These are phyloP conservation scores for Diadegma fenestrale DNA, from an alignment of 2,888 invertebrate species.

Conservation along the genomic window DNA sequence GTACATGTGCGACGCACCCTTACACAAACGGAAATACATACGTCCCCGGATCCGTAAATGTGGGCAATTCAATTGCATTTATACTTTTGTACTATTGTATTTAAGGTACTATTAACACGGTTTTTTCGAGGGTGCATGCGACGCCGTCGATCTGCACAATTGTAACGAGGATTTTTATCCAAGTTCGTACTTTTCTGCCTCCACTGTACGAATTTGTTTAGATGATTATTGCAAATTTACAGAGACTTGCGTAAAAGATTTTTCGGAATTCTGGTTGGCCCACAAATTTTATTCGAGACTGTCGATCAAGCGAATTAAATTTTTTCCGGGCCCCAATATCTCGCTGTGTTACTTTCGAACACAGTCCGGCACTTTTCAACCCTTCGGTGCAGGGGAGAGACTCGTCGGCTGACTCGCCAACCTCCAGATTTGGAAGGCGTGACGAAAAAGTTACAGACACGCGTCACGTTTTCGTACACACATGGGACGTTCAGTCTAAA, in stretches of 20 bases:
- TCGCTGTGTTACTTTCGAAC: neutral
- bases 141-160: conserved; percentile 20
- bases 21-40: conserved; percentile 12
- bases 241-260: neutral
- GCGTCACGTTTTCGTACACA: conserved; percentile 47
- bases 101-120: conserved; percentile 50
- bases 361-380: conserved; percentile 27
- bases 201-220: neutral
- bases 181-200: neutral
- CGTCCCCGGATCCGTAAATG: conserved; percentile 49
- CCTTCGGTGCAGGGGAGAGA: conserved; percentile 47
- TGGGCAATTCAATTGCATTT: conserved; percentile 77
- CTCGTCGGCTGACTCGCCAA: conserved; percentile 30
- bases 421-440: conserved; percentile 58
- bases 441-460: conserved; percentile 62
- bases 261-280: neutral
- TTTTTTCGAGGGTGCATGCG: conserved; percentile 31
- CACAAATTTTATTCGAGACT: neutral
- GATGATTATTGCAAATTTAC: neutral
- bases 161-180: conserved; percentile 18
- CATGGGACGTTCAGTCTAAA: neutral
- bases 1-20: conserved; percentile 35
- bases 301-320: conserved; percentile 20
- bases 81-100: conserved; percentile 72
- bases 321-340: conserved; percentile 8